These are phyloP conservation scores for Gnathochromis pfefferi DNA, from an alignment of 2,113 vertebrate species.

Conservation along the genomic window DNA sequence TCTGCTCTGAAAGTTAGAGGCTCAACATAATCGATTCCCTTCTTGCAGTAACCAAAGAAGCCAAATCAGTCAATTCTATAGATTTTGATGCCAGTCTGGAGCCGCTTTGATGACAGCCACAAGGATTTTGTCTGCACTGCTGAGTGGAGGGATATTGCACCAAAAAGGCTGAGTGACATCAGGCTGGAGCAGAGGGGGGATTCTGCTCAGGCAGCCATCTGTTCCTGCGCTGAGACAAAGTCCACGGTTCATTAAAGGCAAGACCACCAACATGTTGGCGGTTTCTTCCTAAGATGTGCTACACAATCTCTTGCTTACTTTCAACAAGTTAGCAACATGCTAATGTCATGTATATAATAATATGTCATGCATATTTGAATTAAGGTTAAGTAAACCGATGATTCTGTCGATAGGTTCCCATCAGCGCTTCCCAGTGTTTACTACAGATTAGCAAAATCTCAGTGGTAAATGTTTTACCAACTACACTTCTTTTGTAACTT, in stretches of 20 bases:
- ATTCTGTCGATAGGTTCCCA: neutral
- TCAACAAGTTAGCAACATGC: neutral
- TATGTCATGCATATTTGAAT: neutral
- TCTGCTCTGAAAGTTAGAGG: neutral
- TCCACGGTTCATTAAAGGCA: neutral
- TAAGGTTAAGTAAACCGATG: neutral
- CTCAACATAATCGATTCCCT: neutral
- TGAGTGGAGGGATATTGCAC: neutral
- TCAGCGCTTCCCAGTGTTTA: neutral
- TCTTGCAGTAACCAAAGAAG: neutral
- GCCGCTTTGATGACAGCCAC: neutral
- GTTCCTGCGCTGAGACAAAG: neutral
- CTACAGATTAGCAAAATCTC: neutral
- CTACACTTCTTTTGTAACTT: neutral
- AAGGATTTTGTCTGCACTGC: neutral
- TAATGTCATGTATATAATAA: neutral
- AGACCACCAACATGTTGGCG: conserved; percentile 2
- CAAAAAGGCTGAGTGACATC: neutral
- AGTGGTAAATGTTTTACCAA: neutral
- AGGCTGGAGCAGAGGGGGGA: conserved; percentile 5
- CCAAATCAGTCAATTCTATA: neutral
- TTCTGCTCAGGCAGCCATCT: conserved; percentile 20
- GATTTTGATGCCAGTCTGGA: neutral
- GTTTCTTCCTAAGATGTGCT: neutral
- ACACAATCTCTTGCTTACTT: neutral